Evolutionary conservation across 1,140 invertebrate species (phyloP).

Genomic region (Lordiphosa collinella): DNA sequence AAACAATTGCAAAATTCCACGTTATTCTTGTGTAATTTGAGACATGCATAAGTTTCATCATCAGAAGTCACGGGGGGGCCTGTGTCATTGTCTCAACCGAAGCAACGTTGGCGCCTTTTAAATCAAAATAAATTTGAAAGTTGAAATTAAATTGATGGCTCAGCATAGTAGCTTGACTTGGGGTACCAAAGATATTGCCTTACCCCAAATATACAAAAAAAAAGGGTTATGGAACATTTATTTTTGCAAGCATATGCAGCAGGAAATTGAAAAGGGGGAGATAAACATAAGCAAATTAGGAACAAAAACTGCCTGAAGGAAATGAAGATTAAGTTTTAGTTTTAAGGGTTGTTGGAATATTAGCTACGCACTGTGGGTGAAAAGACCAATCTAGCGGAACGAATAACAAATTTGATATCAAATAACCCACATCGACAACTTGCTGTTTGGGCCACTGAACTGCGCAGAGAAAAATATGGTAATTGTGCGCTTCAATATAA

Average conservation of each 20-base stretch:
- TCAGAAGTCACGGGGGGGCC: conserved; percentile 30
- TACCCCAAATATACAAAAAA: conserved; percentile 6
- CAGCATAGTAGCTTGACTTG: conserved; percentile 6
- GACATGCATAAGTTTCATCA: conserved; percentile 44
- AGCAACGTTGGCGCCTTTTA: conserved; percentile 46
- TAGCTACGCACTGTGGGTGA: background rate
- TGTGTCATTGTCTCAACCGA: conserved; percentile 48
- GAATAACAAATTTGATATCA: background rate
- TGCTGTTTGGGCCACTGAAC: too few relatives aligned
- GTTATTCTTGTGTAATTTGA: conserved; percentile 52
- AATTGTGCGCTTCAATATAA: too few relatives aligned
- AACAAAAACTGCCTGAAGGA: conserved; percentile 8
- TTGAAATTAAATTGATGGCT: conserved; percentile 46
- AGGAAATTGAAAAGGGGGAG: conserved; percentile 31
- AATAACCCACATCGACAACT: background rate
- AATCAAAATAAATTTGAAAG: conserved; percentile 41
- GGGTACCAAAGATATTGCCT: conserved; percentile 19
- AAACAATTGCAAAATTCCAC: conserved; percentile 29
- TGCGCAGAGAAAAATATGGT: too few relatives aligned
- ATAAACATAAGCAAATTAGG: background rate
- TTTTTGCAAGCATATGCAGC: conserved; percentile 38
- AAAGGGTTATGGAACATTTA: conserved; percentile 8
- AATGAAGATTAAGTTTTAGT: conserved; percentile 8
- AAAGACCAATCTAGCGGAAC: too few relatives aligned
- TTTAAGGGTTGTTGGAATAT: conserved; percentile 3